Percentiles rank a stretch among this genome's conserved stretches.
These are phyloP conservation scores for Danio rerio DNA, from an alignment of 2,113 vertebrate species.

Conservation along the genomic window DNA sequence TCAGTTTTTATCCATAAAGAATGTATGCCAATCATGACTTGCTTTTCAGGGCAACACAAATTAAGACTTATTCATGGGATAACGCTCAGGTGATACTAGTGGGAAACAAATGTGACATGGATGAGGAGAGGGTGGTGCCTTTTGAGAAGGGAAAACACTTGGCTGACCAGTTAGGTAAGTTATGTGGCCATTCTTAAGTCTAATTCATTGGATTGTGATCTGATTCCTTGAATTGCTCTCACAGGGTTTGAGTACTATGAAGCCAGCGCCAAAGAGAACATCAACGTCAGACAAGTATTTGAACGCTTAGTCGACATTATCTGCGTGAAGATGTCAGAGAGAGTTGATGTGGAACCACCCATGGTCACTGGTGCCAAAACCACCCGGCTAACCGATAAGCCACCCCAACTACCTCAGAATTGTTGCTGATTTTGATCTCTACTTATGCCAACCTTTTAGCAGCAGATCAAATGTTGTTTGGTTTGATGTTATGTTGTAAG, in stretches of 20 bases:
- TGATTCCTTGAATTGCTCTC: constrained; percentile 29
- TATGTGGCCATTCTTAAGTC: not conserved
- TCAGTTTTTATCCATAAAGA: not conserved
- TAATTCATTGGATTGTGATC: not conserved
- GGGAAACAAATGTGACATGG: constrained; percentile 98
- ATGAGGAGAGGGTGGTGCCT: constrained; percentile 89
- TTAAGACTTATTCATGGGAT: constrained; percentile 99
- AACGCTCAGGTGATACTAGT: constrained; percentile 98
- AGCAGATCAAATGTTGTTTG: constrained; percentile 18
- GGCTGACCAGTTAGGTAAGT: constrained; percentile 91
- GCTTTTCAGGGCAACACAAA: constrained; percentile 91
- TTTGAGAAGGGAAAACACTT: constrained; percentile 91
- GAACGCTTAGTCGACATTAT: constrained; percentile 96
- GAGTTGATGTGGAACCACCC: constrained; percentile 85
- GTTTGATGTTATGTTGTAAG: constrained; percentile 55
- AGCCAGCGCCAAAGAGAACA: constrained; percentile 97
- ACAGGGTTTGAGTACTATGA: constrained; percentile 97
- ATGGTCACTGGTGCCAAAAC: constrained; percentile 81
- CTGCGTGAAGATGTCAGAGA: constrained; percentile 97
- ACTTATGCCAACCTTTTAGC: constrained; percentile 29
- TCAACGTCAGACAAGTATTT: constrained; percentile 95
- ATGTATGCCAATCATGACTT: not conserved
- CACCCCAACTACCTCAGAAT: constrained; percentile 87
- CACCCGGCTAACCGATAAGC: constrained; percentile 88
- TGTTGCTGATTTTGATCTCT: constrained; percentile 85